These are phyloP conservation scores for Zonotrichia albicollis DNA, from an alignment of 2,797 vertebrate species.

Conservation along the genomic window DNA sequence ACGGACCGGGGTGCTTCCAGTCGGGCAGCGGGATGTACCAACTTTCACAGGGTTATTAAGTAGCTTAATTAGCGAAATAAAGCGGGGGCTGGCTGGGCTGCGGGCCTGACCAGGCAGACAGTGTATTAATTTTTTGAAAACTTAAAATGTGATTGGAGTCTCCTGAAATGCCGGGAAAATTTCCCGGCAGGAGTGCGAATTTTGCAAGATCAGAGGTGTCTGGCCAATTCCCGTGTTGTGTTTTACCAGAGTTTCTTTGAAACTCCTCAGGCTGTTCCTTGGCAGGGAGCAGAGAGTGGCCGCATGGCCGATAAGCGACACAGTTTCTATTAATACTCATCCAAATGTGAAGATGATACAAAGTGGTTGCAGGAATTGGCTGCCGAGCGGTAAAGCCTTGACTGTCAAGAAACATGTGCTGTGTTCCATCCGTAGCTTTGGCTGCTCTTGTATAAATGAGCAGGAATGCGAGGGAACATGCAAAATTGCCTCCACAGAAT, in stretches of 20 bases:
- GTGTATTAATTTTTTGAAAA: neutral
- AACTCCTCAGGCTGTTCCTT: slow-evolving; percentile 12
- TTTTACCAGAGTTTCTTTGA: slow-evolving; percentile 1
- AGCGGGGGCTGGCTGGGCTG: neutral
- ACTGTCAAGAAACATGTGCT: neutral
- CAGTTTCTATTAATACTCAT: slow-evolving; percentile 31
- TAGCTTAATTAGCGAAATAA: neutral
- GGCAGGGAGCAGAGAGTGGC: slow-evolving; percentile 34
- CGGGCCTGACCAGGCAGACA: neutral
- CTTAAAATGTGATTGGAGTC: neutral
- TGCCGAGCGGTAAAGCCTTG: neutral
- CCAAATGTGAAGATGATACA: neutral
- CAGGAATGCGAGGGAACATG: neutral
- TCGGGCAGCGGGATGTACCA: neutral
- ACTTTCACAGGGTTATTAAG: neutral
- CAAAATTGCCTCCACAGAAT: neutral
- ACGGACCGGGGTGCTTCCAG: neutral
- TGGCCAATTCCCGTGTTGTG: neutral
- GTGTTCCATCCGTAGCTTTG: neutral
- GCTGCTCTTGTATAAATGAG: neutral
- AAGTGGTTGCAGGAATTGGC: neutral
- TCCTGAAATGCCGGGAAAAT: neutral
- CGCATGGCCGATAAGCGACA: neutral
- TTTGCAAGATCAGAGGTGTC: neutral
- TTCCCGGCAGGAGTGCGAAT: rapidly evolving